Conservation (phyloP, 1,140 invertebrate species). For the Ceratina australensis region DNA sequence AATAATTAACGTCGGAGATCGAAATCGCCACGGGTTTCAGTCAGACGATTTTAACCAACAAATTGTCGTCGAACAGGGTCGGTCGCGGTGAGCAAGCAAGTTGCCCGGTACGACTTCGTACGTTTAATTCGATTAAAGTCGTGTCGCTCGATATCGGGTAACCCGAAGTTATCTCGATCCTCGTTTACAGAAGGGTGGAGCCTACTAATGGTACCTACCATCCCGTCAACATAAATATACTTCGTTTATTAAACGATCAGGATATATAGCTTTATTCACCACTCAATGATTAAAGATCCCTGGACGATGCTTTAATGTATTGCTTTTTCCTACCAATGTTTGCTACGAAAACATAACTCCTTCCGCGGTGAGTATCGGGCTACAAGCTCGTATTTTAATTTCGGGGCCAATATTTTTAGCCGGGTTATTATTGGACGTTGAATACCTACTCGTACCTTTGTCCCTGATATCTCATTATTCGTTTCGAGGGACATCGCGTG, state of each 20-base stretch:
- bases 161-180: slow-evolving; percentile 47
- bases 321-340: slow-evolving; percentile 31
- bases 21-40: too few relatives aligned
- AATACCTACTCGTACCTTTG: too few relatives aligned
- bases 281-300: slow-evolving; percentile 51
- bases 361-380: neutral
- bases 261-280: slow-evolving; percentile 55
- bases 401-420: too few relatives aligned
- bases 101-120: too few relatives aligned
- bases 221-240: slow-evolving; percentile 43
- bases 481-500: too few relatives aligned
- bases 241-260: slow-evolving; percentile 56
- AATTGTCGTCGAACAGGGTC: too few relatives aligned
- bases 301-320: slow-evolving; percentile 47
- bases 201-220: slow-evolving; percentile 7
- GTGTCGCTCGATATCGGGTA: slow-evolving; percentile 51
- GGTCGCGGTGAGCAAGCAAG: too few relatives aligned
- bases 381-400: too few relatives aligned
- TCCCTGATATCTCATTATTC: too few relatives aligned
- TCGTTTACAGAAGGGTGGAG: slow-evolving; percentile 40
- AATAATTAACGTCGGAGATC: too few relatives aligned
- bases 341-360: neutral
- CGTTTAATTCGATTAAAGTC: slow-evolving; percentile 60
- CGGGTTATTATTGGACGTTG: too few relatives aligned
- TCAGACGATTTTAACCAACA: too few relatives aligned